These are phyloP conservation scores for Corythucha ciliata DNA, from an alignment of 2,888 invertebrate species.

Conservation along the genomic window DNA sequence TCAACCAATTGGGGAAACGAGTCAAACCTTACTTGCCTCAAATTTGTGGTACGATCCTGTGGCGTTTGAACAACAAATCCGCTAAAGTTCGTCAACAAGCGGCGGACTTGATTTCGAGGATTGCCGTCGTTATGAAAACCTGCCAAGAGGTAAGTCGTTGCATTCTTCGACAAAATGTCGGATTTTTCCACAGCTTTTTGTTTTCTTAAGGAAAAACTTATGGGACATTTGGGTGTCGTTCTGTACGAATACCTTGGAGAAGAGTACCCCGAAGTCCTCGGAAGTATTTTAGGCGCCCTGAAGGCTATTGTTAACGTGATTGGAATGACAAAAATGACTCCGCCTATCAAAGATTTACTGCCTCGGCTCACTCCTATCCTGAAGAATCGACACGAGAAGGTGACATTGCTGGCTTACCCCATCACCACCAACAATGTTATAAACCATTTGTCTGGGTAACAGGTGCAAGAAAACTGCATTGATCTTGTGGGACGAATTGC, in stretches of 20 bases:
- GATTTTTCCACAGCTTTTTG: constrained; percentile 27
- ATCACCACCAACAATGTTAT: neutral
- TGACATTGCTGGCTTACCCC: constrained; percentile 25
- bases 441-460: constrained; percentile 34
- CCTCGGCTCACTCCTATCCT: constrained; percentile 95
- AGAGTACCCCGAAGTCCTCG: constrained; percentile 98
- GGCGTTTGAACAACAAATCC: constrained; percentile 98
- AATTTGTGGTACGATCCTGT: constrained; percentile 98
- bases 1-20: constrained; percentile 91
- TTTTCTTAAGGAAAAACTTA: constrained; percentile 74
- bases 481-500: constrained; percentile 98
- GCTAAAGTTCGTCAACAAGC: constrained; percentile 99
- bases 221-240: constrained; percentile 99
- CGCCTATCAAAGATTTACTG: constrained; percentile 95
- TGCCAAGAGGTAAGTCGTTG: constrained; percentile 72
- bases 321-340: constrained; percentile 99
- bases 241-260: constrained; percentile 98
- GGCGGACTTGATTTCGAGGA: constrained; percentile 95
- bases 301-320: constrained; percentile 99
- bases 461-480: constrained; percentile 99
- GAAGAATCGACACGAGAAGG: constrained; percentile 79
- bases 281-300: constrained; percentile 95
- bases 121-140: constrained; percentile 98
- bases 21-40: constrained; percentile 98
- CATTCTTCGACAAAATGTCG: neutral